Evolutionary conservation across 2,888 invertebrate genomes (phyloP).

Genomic region (Adelphocoris suturalis): DNA sequence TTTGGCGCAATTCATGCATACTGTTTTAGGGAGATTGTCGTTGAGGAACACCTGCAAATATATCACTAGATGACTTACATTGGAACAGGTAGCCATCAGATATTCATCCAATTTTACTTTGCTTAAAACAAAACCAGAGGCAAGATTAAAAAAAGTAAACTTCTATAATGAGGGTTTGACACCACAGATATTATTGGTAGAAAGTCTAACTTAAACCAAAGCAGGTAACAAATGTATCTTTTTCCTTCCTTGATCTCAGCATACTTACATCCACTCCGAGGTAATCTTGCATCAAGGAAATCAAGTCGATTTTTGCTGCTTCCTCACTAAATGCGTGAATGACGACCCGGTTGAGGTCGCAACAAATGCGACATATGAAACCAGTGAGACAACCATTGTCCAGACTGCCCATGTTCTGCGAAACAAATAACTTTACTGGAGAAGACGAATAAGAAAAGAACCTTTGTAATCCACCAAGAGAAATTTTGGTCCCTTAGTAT

Average conservation of each 20-base stretch:
- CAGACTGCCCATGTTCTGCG: conserved; percentile 87
- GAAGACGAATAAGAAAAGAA: too few species aligned
- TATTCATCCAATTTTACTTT: too few species aligned
- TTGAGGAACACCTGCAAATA: conserved; percentile 79
- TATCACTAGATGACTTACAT: background rate
- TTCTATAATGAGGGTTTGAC: too few species aligned
- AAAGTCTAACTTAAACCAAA: too few species aligned
- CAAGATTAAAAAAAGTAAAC: too few species aligned
- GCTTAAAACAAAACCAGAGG: too few species aligned
- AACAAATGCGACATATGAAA: conserved; percentile 91
- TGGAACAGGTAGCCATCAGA: too few species aligned
- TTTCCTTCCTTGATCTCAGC: too few species aligned
- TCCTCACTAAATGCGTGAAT: conserved; percentile 91
- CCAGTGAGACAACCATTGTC: conserved; percentile 90
- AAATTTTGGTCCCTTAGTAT: too few species aligned
- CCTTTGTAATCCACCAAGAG: too few species aligned
- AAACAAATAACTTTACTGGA: background rate
- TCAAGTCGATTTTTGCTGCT: conserved; percentile 86
- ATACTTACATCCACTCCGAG: conserved; percentile 88
- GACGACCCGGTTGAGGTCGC: conserved; percentile 90
- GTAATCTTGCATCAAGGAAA: conserved; percentile 89
- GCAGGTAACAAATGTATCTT: too few species aligned
- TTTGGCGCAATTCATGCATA: conserved; percentile 82
- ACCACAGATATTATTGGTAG: too few species aligned
- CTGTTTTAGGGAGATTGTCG: conserved; percentile 80